Conservation (phyloP, 2,888 invertebrate species). For the Hofmannophila pseudospretella region DNA sequence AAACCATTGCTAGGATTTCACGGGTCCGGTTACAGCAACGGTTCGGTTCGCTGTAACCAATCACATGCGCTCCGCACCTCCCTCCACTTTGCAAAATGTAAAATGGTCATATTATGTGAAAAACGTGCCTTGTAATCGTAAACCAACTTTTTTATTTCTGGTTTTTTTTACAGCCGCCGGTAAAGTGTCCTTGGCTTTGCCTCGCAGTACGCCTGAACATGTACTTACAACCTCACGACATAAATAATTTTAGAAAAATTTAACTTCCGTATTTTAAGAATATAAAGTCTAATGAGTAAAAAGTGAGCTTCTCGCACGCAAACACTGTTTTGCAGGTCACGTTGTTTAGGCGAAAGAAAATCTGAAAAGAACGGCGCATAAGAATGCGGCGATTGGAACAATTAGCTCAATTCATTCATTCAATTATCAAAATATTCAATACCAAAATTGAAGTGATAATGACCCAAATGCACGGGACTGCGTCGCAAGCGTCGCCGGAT, state of each 20-base stretch:
- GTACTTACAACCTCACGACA: background rate
- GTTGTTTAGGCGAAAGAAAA: background rate
- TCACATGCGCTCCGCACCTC: no score
- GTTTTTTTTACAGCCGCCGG: background rate
- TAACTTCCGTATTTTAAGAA: background rate
- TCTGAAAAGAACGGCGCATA: background rate
- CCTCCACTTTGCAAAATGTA: no score
- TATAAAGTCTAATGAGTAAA: background rate
- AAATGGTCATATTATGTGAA: no score
- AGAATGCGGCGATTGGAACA: no score
- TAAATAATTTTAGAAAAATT: background rate
- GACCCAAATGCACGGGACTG: no score
- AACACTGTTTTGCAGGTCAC: conserved; percentile 2
- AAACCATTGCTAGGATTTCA: no score
- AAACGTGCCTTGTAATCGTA: conserved; percentile 3
- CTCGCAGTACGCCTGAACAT: background rate
- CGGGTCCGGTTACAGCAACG: no score
- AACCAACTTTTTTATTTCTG: background rate
- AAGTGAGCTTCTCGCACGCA: background rate
- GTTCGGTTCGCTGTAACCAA: no score
- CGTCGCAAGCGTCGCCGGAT: no score
- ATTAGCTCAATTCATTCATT: no score
- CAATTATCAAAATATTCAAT: no score
- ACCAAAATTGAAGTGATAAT: no score
- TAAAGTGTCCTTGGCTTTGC: background rate